These are phyloP conservation scores for human (Homo sapiens) DNA, from an alignment of 2,113 vertebrate genomes.

Conservation along the genomic window DNA sequence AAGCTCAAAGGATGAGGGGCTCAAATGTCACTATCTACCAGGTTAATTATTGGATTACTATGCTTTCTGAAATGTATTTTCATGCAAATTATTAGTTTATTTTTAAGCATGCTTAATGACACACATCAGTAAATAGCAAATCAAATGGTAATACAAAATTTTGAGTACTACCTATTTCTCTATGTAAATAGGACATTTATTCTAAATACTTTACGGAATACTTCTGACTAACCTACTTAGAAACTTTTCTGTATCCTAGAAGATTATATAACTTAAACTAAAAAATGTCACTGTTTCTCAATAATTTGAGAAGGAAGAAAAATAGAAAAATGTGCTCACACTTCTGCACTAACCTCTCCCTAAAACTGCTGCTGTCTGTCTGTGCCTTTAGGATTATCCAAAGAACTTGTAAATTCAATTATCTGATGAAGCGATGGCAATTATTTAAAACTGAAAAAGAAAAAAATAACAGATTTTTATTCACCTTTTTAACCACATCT, in stretches of 20 bases:
- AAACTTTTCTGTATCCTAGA: constrained; percentile 47
- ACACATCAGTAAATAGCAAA: constrained; percentile 70
- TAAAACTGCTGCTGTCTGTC: neutral
- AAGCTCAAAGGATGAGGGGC: constrained; percentile 60
- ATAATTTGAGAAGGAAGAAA: neutral
- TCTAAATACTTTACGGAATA: constrained; percentile 51
- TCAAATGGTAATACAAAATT: constrained; percentile 60
- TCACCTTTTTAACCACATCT: neutral
- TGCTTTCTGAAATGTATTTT: constrained; percentile 75
- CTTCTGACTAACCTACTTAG: constrained; percentile 47
- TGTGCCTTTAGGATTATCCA: neutral
- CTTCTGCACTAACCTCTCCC: neutral
- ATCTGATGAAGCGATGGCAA: constrained; percentile 2
- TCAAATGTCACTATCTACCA: constrained; percentile 71
- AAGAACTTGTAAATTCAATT: constrained; percentile 43
- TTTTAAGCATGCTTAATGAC: constrained; percentile 72
- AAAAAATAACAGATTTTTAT: neutral
- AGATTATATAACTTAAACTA: constrained; percentile 33
- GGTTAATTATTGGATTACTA: constrained; percentile 71
- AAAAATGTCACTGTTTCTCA: constrained; percentile 25
- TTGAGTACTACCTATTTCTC: constrained; percentile 34
- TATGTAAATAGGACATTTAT: constrained; percentile 48
- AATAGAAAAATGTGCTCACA: neutral
- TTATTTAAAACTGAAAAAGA: constrained; percentile 31
- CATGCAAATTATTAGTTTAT: constrained; percentile 55